These are phyloP conservation scores for Pyrrhosoma nymphula DNA, from an alignment of 2,888 invertebrate genomes.

Conservation along the genomic window DNA sequence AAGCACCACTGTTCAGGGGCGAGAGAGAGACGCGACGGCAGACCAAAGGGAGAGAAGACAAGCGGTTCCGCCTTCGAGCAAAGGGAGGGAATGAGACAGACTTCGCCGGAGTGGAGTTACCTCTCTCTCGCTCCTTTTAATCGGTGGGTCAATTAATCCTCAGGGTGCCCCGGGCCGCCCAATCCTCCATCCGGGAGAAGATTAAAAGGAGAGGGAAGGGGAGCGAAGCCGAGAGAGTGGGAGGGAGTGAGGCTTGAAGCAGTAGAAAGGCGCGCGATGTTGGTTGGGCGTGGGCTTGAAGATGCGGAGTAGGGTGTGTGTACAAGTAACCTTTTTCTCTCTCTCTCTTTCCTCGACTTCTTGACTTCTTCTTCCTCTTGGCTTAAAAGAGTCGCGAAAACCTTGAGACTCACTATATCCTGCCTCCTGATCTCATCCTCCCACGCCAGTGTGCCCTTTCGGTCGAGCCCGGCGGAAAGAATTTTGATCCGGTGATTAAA, in stretches of 20 bases:
- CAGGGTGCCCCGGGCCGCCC: neutral
- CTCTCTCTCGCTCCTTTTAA: neutral
- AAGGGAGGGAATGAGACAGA: neutral
- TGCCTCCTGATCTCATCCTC: neutral
- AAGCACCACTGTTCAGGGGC: too few species aligned
- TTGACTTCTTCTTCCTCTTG: neutral
- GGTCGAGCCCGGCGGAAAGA: neutral
- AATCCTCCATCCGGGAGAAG: neutral
- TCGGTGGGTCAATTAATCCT: conserved; percentile 24
- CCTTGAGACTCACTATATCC: neutral
- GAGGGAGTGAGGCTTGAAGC: neutral
- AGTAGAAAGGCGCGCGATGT: too few species aligned
- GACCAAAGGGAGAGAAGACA: neutral
- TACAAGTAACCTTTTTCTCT: neutral
- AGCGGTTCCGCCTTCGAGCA: neutral
- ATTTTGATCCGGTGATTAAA: neutral
- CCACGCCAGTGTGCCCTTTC: neutral
- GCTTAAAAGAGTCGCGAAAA: neutral
- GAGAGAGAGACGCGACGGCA: neutral
- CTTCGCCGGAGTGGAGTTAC: neutral
- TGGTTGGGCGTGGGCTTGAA: too few species aligned
- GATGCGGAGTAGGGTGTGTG: neutral
- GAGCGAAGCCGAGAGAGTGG: neutral
- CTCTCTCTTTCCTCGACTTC: neutral
- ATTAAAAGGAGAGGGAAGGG: neutral